Conservation (phyloP, 1,140 invertebrate species). For the Planococcus citri region DNA sequence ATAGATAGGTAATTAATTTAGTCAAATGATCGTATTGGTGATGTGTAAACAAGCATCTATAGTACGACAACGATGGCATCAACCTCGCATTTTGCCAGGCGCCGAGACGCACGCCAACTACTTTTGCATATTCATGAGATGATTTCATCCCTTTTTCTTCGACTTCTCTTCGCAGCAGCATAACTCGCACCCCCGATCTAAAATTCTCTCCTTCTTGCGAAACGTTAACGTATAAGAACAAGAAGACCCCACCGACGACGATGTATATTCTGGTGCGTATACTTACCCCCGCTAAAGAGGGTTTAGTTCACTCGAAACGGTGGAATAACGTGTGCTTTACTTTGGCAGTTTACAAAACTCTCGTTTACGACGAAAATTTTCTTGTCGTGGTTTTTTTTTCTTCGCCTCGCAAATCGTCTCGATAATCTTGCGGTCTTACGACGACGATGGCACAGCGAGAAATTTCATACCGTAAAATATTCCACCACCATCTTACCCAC, state of each 20-base stretch:
- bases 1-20: not conserved
- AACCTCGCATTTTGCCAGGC: not conserved
- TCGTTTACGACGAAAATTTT: too few species aligned
- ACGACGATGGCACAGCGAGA: too few species aligned
- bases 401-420: not conserved
- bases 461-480: too few species aligned
- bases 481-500: too few species aligned
- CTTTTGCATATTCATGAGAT: constrained; percentile 2
- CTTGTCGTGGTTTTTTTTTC: too few species aligned
- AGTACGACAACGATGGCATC: constrained; percentile 5
- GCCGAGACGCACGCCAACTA: constrained; percentile 1
- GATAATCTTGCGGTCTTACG: not conserved
- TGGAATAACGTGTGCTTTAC: too few species aligned
- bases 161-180: not conserved
- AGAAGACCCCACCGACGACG: too few species aligned
- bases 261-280: not conserved
- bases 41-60: constrained; percentile 7
- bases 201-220: too few species aligned
- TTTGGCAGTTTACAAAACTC: too few species aligned
- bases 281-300: not conserved
- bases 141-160: constrained; percentile 2
- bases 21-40: not conserved
- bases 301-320: too few species aligned
- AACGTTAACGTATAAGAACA: too few species aligned
- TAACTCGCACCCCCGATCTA: not conserved